Evolutionary conservation across 2,888 invertebrate genomes (phyloP), one percentile per base, ranked within the genome.

Genomic region (Ryuthela nishihirai): DNA sequence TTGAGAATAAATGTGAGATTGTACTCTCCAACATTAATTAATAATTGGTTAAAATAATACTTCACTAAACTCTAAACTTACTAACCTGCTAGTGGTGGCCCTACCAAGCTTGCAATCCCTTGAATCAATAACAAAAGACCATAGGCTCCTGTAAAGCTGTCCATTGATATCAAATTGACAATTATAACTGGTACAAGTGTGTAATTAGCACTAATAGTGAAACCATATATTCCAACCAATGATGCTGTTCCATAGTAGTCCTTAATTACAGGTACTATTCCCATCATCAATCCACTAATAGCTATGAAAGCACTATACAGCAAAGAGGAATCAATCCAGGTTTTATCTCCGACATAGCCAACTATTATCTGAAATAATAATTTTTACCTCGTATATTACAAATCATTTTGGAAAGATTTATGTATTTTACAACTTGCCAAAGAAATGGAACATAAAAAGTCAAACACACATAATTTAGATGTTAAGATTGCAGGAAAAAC

Each of bases 161-260:
- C 90, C 66, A 94, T 74, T n/a, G 89, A 87, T 65, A 93, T 87
- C 69, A 91, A 81, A 72, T 93, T 86, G 54, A 93, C 90, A 54
- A 93, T 80, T 64, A 94, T 90, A 69, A 92, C 89, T 70, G 88
- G 88, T 20, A 92, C 90, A 35, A 94, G 80, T 2, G 90, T 85
- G 77, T 92, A 94, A 77, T 93, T 93, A 55, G 91, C 92, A 23
- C 91, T 89, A 68, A 93, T 89, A 74, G 87, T 85, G 65, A 91
- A 83, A 1, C 93, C 93, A 77, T 90, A 94, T 24, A 84, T 81
- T n/a, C 86, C 88, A 21, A 86, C 79, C 3, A 69, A 45, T 10
- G 81, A 73, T 50, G 82, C 83, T 38, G 88, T 76, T 4, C 78
- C 75, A 47, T 74, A 72, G 75, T 85, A 87, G 63, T 73, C 72